Evolutionary conservation across 2,797 vertebrate species (phyloP), one percentile per base, ranked within the genome.

Genomic region (Nothura maculosa): DNA sequence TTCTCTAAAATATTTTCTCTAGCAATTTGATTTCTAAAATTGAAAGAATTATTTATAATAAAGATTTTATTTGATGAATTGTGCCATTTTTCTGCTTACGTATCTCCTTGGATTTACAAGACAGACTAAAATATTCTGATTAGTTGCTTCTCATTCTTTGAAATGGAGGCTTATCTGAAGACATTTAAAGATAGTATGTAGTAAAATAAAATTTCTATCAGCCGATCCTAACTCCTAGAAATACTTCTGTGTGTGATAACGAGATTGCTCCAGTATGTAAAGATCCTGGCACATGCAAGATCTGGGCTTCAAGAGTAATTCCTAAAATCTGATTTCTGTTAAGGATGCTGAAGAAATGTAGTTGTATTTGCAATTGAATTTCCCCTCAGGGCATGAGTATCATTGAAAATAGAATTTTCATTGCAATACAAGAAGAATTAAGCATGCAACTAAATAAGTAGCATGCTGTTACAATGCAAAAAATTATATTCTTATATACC

Each of bases 311-410:
- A 66, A 87, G 70, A 85, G 20, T n/a, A 80, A 78, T 72, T 68
- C 45, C 16, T 70, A 52, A 52, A 54, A 54, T 54, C 27, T 62
- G 48, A 22, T 81, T 95, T 89, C 69, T 93, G 66, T 36, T 75
- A 45, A 78, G 69, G 77, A 69, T 32, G 61, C n/a, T 28, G 54
- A 50, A 58, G 75, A 87, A 76, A 15, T 38, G 85, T 18, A 75
- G 62, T 27, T 78, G 78, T 40, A 70, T 87, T 85, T 92, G 81
- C 72, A 81, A 85, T 60, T 78, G 48, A 62, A 93, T 94, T 93
- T 93, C 62, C 96, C 63, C 87, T 83, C 87, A 76, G 76, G 92
- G 80, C 27, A 7, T 28, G n/a, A 13, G 42, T 87, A 69, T 9
- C 25, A 32, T 43, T 63, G 79, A 85, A 89, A 92, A 62, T 50